Base-by-base conservation (phyloP, 2,113 vertebrate species). In the Chamaea fasciata region DNA sequence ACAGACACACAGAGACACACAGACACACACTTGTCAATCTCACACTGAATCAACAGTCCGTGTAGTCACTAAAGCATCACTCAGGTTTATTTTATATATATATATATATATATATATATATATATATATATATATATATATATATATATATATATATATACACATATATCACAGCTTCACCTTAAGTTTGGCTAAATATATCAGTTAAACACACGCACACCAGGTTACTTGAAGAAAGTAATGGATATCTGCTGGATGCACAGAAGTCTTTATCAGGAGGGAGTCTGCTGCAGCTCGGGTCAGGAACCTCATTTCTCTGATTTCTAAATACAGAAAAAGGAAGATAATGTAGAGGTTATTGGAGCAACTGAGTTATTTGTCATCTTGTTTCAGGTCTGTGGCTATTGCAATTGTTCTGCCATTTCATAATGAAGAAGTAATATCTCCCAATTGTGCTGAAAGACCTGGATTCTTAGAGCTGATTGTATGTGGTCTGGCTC, bases 261-360 rank as follows among this genome's bases (percentile, higher is more conserved):
- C 16, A 44, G 41, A 57, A 62, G 41, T 30, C 64, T 80, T 15
- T 35, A 8, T 15, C 56, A 13, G 21, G 35, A 65, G 44, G 35
- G 12, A 90, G 16, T n/a, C 37, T 37, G 46, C 31, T 0, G 13
- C 55, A 87, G 46, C 33, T 78, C 11, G 2, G 26, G 28, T 80
- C 63, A 87, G 55, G 53, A 42, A 35, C 42, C 10, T 97, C 92
- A 96, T 73, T 96, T 95, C 56, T 95, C 85, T 62, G 89, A 69
- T 85, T 97, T 96, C 95, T 97, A 63, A 60, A 83, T 20, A 56
- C 10, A 86, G 55, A 41, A 50, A 13, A 59, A 74, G 7, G 24
- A 83, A 87, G 30, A 46, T 42, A 52, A 84, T n/a, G 23, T 27
- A 70, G 62, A 78, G 15, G n/a, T 46, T 89, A 53, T 21, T 53